Evolutionary conservation across 2,113 vertebrate genomes (phyloP).

Genomic region (Rhynchopsitta pachyrhyncha): DNA sequence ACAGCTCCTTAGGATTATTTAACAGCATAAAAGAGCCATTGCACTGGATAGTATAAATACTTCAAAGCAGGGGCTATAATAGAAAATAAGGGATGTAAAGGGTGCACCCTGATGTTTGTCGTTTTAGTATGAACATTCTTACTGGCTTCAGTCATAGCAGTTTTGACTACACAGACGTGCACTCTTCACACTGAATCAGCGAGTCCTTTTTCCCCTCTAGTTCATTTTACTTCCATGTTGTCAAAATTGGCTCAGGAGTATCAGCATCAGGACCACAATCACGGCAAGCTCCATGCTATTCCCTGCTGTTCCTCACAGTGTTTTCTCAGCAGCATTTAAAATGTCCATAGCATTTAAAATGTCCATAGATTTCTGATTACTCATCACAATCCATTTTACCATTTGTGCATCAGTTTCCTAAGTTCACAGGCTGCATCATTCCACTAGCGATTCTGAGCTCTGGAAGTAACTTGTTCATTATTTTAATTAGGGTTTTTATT

Average conservation of each 20-base stretch:
- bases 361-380: not conserved
- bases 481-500: not conserved
- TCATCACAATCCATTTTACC: not conserved
- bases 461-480: not conserved
- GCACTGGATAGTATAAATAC: not conserved
- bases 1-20: not conserved
- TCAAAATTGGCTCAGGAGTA: not conserved
- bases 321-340: not conserved
- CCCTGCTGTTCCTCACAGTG: not conserved
- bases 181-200: not conserved
- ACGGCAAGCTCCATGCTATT: not conserved
- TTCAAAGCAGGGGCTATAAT: not conserved
- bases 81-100: not conserved
- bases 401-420: not conserved
- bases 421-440: not conserved
- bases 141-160: not conserved
- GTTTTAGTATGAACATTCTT: not conserved
- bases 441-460: not conserved
- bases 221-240: not conserved
- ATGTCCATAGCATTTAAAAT: not conserved
- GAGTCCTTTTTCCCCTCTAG: not conserved
- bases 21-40: not conserved
- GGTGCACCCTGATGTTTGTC: not conserved
- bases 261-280: not conserved
- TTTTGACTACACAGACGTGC: not conserved